phyloP scores from a whole-genome alignment of 2,797 vertebrate species.

The Crocodylus rhombifer region DNA sequence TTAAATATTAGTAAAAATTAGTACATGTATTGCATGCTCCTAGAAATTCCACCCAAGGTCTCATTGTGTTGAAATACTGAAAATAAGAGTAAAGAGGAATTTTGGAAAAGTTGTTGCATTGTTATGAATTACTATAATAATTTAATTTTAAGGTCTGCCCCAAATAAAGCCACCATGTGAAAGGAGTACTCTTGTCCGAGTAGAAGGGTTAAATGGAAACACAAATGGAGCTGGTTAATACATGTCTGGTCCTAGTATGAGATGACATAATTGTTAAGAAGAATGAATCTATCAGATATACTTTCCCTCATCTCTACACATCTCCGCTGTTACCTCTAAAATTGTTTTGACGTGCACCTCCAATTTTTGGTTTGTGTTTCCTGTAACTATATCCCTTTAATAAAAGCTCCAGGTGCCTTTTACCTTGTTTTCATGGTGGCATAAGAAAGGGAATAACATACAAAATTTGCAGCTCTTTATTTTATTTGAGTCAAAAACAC shows the following conservation, averaged over 20 bases:
- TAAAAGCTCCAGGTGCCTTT: conserved; percentile 3
- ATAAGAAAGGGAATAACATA: not conserved
- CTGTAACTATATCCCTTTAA: not conserved
- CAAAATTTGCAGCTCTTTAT: not conserved
- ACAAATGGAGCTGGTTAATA: conserved; percentile 21
- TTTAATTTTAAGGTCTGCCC: conserved; percentile 38
- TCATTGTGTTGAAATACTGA: not conserved
- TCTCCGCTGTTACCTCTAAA: not conserved
- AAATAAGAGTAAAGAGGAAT: not conserved
- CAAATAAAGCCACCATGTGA: conserved; percentile 36
- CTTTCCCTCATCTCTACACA: not conserved
- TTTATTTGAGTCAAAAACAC: too few relatives aligned
- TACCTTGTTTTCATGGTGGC: not conserved
- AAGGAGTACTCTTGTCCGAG: not conserved
- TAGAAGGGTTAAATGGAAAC: not conserved
- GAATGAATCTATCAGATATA: not conserved
- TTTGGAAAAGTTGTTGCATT: not conserved
- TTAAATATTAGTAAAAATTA: not conserved
- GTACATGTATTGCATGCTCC: not conserved
- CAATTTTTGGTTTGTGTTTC: not conserved
- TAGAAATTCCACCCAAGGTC: rapidly evolving
- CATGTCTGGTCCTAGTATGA: not conserved
- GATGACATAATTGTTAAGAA: not conserved
- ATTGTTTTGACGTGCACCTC: too few relatives aligned
- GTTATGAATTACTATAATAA: conserved; percentile 40